phyloP scores from a whole-genome alignment of 2,888 invertebrate genomes.

The Acrocyrtus sp. region DNA sequence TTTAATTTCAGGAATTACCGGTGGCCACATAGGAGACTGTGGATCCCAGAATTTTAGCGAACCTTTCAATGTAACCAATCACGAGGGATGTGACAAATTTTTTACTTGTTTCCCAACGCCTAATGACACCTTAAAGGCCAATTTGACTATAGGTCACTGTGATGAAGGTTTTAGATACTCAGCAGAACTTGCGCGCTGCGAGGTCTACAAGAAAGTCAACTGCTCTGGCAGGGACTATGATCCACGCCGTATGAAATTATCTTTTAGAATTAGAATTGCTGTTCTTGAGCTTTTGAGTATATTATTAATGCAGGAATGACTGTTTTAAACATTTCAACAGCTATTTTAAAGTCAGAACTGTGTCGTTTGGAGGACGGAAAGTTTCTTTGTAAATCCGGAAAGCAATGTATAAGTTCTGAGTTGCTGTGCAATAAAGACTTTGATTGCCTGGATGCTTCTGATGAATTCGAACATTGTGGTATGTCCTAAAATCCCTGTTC shows the following conservation, averaged over 20 bases:
- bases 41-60: slow-evolving; percentile 29
- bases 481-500: background rate
- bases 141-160: background rate
- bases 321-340: slow-evolving; percentile 8
- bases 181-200: slow-evolving; percentile 1
- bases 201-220: slow-evolving; percentile 12
- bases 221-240: slow-evolving; percentile 17
- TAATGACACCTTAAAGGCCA: too few species aligned
- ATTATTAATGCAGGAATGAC: too few species aligned
- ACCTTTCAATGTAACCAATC: slow-evolving; percentile 28
- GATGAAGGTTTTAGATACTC: slow-evolving; percentile 14
- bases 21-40: slow-evolving; percentile 22
- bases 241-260: background rate
- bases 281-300: too few species aligned
- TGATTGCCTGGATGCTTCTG: slow-evolving; percentile 74
- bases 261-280: too few species aligned
- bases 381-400: slow-evolving; percentile 54
- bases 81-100: slow-evolving; percentile 34
- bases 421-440: slow-evolving; percentile 70
- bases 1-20: slow-evolving; percentile 19
- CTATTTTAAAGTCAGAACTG: slow-evolving; percentile 14
- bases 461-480: slow-evolving; percentile 70
- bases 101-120: slow-evolving; percentile 24
- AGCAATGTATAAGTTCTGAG: slow-evolving; percentile 69
- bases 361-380: slow-evolving; percentile 51